These are phyloP conservation scores for Ricordea florida DNA, from an alignment of 92 coral and sea anemone species.

Conservation along the genomic window DNA sequence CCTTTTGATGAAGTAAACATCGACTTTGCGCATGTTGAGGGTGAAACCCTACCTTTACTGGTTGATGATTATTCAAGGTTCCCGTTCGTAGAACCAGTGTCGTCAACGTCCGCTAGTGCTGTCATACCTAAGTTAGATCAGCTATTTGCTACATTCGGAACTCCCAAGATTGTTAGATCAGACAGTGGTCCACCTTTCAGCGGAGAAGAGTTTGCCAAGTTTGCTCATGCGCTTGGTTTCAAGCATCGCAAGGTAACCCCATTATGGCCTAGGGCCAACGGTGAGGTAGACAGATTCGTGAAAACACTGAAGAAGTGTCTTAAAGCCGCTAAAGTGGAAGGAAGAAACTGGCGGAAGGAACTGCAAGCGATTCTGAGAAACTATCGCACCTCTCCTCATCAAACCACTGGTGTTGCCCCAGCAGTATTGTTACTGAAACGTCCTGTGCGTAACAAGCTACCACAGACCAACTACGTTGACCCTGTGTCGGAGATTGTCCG, in stretches of 20 bases:
- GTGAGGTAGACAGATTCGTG: conserved; percentile 60
- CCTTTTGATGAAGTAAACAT: conserved; percentile 54
- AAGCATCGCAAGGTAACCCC: conserved; percentile 70
- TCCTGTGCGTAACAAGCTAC: conserved; percentile 66
- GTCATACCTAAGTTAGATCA: conserved; percentile 38
- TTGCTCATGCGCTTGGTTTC: conserved; percentile 52
- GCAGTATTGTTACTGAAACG: conserved; percentile 54
- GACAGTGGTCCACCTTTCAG: conserved; percentile 75
- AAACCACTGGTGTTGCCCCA: conserved; percentile 53
- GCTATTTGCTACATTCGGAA: conserved; percentile 52
- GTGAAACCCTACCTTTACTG: conserved; percentile 35
- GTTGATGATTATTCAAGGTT: conserved; percentile 50
- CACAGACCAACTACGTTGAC: conserved; percentile 19
- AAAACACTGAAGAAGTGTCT: conserved; percentile 50
- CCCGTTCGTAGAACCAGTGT: conserved; percentile 60
- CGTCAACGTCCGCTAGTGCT: conserved; percentile 43
- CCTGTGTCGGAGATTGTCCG: too few species aligned
- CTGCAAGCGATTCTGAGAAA: conserved; percentile 31
- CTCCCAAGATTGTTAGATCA: conserved; percentile 37
- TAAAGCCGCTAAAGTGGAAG: conserved; percentile 37
- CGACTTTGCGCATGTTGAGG: conserved; percentile 40
- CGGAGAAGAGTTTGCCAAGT: conserved; percentile 35
- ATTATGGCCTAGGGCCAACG: conserved; percentile 65
- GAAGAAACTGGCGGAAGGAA: conserved; percentile 50
- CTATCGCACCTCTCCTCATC: conserved; percentile 64